Conservation (phyloP, 2,888 invertebrate genomes). For the Chloroclystis v-ata region DNA sequence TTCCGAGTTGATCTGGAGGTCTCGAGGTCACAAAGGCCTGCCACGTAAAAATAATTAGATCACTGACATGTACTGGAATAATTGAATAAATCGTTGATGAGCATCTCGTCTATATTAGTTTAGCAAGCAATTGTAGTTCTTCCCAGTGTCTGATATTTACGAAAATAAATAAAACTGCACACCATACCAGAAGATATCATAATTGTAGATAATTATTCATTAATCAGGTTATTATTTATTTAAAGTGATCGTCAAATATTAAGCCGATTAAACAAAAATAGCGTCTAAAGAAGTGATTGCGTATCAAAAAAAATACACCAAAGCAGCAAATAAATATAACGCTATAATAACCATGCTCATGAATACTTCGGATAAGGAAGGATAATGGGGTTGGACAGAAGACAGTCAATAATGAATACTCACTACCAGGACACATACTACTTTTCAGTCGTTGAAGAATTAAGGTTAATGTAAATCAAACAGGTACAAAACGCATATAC, state of each 20-base stretch:
- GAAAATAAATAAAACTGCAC: too few species aligned
- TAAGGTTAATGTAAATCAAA: background rate
- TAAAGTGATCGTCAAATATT: too few species aligned
- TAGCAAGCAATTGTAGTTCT: too few species aligned
- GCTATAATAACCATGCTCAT: background rate
- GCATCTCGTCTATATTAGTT: too few species aligned
- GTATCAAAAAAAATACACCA: background rate
- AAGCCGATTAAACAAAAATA: too few species aligned
- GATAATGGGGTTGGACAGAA: too few species aligned
- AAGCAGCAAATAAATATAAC: background rate
- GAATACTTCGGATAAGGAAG: background rate
- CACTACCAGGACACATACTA: background rate
- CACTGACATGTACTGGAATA: background rate
- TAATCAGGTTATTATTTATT: too few species aligned
- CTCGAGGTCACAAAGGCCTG: conserved; percentile 12
- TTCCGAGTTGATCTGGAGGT: conserved; percentile 32
- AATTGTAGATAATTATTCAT: too few species aligned
- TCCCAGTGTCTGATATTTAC: too few species aligned
- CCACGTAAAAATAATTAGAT: background rate
- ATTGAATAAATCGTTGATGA: too few species aligned
- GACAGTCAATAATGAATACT: background rate
- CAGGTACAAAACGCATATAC: background rate
- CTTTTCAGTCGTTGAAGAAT: background rate
- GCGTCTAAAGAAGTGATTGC: too few species aligned
- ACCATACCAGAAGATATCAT: too few species aligned